phyloP scores from a whole-genome alignment of 2,113 vertebrate genomes.

The Nothocercus julius region DNA sequence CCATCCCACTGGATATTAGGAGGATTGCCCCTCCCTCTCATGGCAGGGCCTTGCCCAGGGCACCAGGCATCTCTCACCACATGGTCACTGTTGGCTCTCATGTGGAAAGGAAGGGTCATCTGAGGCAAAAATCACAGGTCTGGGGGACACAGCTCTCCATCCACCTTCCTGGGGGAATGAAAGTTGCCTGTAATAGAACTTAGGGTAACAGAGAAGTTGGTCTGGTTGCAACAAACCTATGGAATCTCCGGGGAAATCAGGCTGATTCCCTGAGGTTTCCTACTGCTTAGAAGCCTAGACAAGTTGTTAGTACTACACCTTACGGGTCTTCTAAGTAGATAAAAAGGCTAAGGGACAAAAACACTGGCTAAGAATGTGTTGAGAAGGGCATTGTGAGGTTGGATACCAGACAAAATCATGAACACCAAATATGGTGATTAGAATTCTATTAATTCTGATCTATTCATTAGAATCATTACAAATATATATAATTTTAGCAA shows the following conservation, averaged over 20 bases:
- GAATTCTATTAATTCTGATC: no score
- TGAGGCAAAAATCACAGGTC: no score
- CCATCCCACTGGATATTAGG: no score
- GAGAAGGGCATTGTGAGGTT: background rate
- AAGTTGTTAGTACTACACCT: background rate
- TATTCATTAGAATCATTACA: no score
- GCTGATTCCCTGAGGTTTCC: no score
- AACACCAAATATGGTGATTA: background rate
- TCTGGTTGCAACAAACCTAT: no score
- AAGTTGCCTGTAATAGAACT: background rate
- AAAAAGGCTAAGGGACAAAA: background rate
- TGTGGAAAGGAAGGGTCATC: no score
- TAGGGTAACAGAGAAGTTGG: background rate
- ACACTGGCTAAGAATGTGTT: background rate
- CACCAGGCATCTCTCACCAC: background rate
- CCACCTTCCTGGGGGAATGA: background rate
- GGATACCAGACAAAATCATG: background rate
- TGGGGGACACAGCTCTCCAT: background rate
- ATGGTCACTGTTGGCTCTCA: background rate
- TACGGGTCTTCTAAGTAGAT: no score
- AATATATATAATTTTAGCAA: no score
- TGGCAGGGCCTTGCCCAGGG: no score
- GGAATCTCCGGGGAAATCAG: background rate
- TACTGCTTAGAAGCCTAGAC: background rate
- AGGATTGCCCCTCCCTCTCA: background rate